These are phyloP conservation scores for Saturnia japonica DNA, from an alignment of 2,888 invertebrate genomes.

Conservation along the genomic window DNA sequence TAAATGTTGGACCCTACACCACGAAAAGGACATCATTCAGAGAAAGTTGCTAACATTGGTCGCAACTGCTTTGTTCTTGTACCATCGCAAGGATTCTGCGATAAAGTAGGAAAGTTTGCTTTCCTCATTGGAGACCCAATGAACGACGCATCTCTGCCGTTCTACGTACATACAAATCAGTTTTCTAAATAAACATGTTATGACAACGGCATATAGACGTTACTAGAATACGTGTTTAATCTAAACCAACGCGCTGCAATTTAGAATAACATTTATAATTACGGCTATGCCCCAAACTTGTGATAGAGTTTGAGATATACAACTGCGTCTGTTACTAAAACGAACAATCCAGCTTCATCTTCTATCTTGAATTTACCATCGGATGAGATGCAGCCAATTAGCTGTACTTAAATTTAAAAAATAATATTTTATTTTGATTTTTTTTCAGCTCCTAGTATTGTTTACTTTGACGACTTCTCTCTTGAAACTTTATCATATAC, in stretches of 20 bases:
- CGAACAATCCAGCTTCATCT: neutral
- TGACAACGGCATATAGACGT: slow-evolving; percentile 21
- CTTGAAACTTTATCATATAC: too few relatives aligned
- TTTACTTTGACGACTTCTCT: too few relatives aligned
- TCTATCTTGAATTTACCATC: neutral
- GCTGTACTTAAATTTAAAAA: too few relatives aligned
- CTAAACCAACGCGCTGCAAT: neutral
- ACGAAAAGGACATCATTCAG: neutral
- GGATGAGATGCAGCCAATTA: too few relatives aligned
- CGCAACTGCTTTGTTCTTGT: slow-evolving; percentile 28
- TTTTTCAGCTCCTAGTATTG: too few relatives aligned
- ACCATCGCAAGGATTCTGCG: slow-evolving; percentile 62
- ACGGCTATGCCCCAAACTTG: neutral
- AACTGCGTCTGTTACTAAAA: neutral
- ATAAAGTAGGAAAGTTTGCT: slow-evolving; percentile 60
- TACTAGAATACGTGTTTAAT: slow-evolving; percentile 8
- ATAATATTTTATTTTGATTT: too few relatives aligned
- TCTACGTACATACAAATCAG: slow-evolving; percentile 36
- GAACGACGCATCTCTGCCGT: slow-evolving; percentile 51
- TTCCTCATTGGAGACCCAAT: slow-evolving; percentile 43
- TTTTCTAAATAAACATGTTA: slow-evolving; percentile 31
- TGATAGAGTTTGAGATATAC: neutral
- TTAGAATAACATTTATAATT: neutral
- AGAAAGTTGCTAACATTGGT: neutral
- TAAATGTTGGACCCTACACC: neutral